Base-by-base conservation (phyloP, 2,888 invertebrate genomes). In the Villa cingulata region DNA sequence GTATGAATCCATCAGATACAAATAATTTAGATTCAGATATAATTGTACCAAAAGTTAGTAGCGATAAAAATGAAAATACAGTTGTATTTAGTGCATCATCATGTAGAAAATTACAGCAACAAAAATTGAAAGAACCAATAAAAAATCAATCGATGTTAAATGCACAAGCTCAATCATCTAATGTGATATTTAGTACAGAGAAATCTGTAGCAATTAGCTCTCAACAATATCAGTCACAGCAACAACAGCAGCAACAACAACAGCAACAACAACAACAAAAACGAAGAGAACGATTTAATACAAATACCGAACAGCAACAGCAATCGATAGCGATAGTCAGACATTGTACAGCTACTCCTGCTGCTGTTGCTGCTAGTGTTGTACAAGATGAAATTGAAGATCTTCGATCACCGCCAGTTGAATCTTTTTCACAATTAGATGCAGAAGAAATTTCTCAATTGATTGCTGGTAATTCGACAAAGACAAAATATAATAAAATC, bases 11-110 rank as follows among this genome's bases (percentile, higher is more conserved):
- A 4, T n/a, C n/a, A n/a, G 41, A 46, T 37, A 37, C 17, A 10
- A 41, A 46, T 46, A 41, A 41, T 16, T 18, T 46, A 14, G 37
- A 46, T 18, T 29, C 37, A 37, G 42, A 46, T n/a, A 46, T 37
- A 37, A 46, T 46, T 14, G n/a, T 14, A 17, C 37, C 46, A 46
- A 7, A 18, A 34, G 41, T 16, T 29, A 16, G 4, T 7, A 29
- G 36, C 16, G 3, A 7, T 1, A 36, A n/a, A 34, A 40, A 15
- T 16, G 46, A 46, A 20, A 36, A 15, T 29, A 20, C 34, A 34
- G 41, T 46, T 37, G 19, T 46, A 17, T 46, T 42, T 23, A 46
- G 42, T 29, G 18, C 41, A n/a, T 15, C 37, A 15, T 36, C 41
- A 10, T 17, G 18, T 10, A 41, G 27, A 37, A 46, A 41, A 37